phyloP scores from a whole-genome alignment of 2,888 invertebrate species.

The Epicampocera succincta region DNA sequence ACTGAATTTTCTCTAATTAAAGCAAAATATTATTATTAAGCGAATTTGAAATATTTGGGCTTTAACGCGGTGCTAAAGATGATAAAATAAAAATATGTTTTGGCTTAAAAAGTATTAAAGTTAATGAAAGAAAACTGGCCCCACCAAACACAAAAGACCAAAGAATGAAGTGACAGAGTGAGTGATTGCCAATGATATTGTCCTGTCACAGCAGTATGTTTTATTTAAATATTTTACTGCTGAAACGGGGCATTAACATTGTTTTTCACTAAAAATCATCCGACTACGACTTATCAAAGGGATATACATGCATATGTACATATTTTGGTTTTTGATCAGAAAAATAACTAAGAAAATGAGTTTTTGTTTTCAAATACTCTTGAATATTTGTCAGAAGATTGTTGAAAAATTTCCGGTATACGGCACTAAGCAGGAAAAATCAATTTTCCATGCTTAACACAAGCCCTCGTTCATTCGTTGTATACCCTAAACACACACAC shows the following conservation, averaged over 20 bases:
- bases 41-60: too few species aligned
- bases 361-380: constrained; percentile 12
- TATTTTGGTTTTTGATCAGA: constrained; percentile 23
- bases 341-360: constrained; percentile 22
- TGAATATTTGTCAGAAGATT: constrained; percentile 62
- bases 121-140: constrained; percentile 7
- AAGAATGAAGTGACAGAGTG: constrained; percentile 4
- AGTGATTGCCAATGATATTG: constrained; percentile 91
- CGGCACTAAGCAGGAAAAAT: constrained; percentile 78
- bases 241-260: constrained; percentile 94
- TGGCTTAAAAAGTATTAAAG: not conserved
- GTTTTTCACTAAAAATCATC: constrained; percentile 78
- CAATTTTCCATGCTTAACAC: constrained; percentile 78
- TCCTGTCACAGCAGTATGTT: constrained; percentile 99
- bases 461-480: constrained; percentile 53
- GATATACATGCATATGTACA: too few species aligned
- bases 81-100: not conserved
- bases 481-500: constrained; percentile 25
- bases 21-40: too few species aligned
- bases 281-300: not conserved
- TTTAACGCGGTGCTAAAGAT: constrained; percentile 15
- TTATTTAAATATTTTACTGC: constrained; percentile 87
- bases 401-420: constrained; percentile 73
- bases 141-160: too few species aligned
- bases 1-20: too few species aligned